Conservation (phyloP, 2,888 invertebrate species). For the Eristalinus aeneus region DNA sequence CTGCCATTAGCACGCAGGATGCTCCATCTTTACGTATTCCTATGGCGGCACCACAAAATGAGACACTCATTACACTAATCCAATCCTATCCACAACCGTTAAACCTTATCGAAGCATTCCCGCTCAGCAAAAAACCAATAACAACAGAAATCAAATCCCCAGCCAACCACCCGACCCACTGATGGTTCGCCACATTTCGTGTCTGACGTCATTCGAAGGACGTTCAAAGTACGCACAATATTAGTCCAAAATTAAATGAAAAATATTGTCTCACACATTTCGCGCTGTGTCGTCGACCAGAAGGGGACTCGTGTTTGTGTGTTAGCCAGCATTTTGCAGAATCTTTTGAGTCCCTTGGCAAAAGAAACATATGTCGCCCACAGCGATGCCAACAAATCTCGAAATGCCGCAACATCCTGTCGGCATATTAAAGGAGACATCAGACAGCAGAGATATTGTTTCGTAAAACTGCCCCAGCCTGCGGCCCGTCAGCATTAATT, state of each 20-base stretch:
- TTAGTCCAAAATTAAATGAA: neutral
- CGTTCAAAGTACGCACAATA: neutral
- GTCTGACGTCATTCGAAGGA: neutral
- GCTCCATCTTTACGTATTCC: neutral
- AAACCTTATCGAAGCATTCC: neutral
- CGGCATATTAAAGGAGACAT: conserved; percentile 9
- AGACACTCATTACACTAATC: neutral
- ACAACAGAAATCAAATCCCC: neutral
- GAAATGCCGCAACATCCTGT: conserved; percentile 28
- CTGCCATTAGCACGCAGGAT: neutral
- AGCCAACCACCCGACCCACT: neutral
- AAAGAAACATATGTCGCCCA: conserved; percentile 8
- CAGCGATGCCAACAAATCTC: neutral
- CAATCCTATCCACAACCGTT: neutral
- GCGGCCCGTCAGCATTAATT: conserved; percentile 26
- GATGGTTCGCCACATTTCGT: neutral
- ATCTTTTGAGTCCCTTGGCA: neutral
- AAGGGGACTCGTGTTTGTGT: neutral
- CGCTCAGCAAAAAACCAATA: neutral
- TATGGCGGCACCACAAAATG: neutral
- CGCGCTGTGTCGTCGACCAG: neutral
- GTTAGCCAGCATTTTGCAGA: neutral
- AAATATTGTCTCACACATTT: neutral
- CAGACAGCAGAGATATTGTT: neutral
- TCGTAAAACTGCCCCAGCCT: neutral